phyloP scores from a whole-genome alignment of 2,113 vertebrate species.

The Hippolais icterina region DNA sequence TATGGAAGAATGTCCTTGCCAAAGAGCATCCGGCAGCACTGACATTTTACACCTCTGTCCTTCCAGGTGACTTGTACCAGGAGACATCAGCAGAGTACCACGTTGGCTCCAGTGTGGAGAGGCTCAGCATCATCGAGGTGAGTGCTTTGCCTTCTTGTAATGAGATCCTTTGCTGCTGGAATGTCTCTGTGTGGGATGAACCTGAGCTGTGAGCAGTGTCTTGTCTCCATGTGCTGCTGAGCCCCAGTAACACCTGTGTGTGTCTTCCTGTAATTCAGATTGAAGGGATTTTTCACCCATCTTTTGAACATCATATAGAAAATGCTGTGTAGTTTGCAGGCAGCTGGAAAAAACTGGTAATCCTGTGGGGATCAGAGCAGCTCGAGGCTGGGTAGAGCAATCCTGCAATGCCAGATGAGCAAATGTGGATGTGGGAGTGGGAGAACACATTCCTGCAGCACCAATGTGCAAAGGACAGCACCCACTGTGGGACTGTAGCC shows the following conservation, averaged over 20 bases:
- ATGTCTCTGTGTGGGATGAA: neutral
- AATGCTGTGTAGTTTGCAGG: neutral
- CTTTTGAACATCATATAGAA: neutral
- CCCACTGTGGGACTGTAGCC: neutral
- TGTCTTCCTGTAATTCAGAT: neutral
- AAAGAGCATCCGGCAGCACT: neutral
- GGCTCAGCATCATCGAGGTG: conserved; percentile 82
- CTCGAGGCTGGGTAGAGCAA: neutral
- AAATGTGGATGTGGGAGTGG: neutral
- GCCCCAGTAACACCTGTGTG: neutral
- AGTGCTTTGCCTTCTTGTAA: neutral
- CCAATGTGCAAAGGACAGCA: neutral
- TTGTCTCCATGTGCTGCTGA: neutral
- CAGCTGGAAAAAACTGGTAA: neutral
- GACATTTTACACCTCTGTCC: neutral
- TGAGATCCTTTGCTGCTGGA: neutral
- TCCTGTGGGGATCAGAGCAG: neutral
- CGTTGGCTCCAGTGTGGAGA: conserved; percentile 75
- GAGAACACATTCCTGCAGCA: neutral
- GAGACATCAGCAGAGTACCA: conserved; percentile 80
- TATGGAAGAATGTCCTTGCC: neutral
- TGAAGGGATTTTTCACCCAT: neutral
- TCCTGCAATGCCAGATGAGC: neutral
- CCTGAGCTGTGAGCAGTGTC: neutral
- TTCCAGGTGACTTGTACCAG: conserved; percentile 79